Evolutionary conservation across 1,140 invertebrate genomes (phyloP).

Genomic region (Brachionus sp.): DNA sequence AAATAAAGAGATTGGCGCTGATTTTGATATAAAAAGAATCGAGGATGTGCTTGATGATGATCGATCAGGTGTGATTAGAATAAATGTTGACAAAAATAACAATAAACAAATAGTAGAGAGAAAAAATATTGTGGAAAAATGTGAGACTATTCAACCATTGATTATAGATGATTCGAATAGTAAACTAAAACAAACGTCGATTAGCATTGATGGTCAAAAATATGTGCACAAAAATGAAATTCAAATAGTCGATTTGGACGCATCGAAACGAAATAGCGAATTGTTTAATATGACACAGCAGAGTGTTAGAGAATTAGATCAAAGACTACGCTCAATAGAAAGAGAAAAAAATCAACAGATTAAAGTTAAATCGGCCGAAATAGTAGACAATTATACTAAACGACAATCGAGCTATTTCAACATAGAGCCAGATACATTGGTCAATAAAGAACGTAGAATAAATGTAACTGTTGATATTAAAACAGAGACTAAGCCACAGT

Average conservation of each 20-base stretch:
- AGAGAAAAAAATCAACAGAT: constrained; percentile 13
- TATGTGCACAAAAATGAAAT: constrained; percentile 7
- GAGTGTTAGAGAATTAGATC: not conserved
- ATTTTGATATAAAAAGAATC: not conserved
- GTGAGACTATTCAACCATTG: not conserved
- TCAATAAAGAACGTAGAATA: not conserved
- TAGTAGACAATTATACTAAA: constrained; percentile 5
- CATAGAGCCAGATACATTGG: not conserved
- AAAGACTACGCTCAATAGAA: not conserved
- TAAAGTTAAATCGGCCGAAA: constrained; percentile 33
- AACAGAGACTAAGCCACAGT: not conserved
- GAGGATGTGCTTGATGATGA: constrained; percentile 28
- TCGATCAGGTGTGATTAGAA: not conserved
- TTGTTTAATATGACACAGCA: not conserved
- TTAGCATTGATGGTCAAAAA: constrained; percentile 20
- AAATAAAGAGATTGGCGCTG: not conserved
- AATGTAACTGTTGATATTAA: not conserved
- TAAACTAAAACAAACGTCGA: not conserved
- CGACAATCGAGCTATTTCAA: not conserved
- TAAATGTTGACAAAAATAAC: constrained; percentile 28
- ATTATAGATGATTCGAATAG: constrained; percentile 7
- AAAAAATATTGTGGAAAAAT: not conserved
- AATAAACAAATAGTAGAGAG: constrained; percentile 2
- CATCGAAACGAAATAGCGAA: not conserved
- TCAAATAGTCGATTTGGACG: not conserved